Evolutionary conservation across 2,113 vertebrate species (phyloP).

Genomic region (Falco punctatus): DNA sequence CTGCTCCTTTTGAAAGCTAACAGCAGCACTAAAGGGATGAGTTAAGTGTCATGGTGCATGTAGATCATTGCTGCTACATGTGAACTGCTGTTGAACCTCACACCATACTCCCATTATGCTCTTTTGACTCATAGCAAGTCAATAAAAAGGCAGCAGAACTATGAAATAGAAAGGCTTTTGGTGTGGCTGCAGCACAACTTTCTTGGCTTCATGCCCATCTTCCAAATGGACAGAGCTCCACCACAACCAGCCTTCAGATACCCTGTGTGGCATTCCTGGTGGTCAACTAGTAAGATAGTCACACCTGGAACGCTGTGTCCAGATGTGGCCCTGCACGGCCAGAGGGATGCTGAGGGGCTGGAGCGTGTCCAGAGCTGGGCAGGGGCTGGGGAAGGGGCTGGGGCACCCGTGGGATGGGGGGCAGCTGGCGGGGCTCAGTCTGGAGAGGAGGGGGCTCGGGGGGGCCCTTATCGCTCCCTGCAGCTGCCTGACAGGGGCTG

Average conservation of each 20-base stretch:
- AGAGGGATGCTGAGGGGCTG: too few relatives aligned
- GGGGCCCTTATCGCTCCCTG: too few relatives aligned
- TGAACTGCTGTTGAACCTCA: not conserved
- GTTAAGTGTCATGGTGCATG: not conserved
- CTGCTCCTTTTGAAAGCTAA: not conserved
- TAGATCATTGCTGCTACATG: not conserved
- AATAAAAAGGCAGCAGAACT: not conserved
- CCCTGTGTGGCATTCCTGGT: not conserved
- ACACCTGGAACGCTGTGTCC: too few relatives aligned
- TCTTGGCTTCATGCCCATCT: not conserved
- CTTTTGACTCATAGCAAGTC: not conserved
- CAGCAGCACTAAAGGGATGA: not conserved
- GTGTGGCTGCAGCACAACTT: not conserved
- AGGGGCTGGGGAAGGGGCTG: too few relatives aligned
- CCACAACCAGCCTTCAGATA: not conserved
- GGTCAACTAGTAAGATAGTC: accelerated
- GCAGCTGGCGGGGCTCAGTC: too few relatives aligned
- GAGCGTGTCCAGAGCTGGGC: too few relatives aligned
- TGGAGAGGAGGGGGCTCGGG: too few relatives aligned
- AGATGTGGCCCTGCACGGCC: too few relatives aligned
- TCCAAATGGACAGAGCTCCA: not conserved
- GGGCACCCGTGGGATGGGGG: too few relatives aligned
- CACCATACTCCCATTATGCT: not conserved
- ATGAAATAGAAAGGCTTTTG: not conserved
- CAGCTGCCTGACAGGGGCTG: too few relatives aligned